A percentile compares a stretch with the other conserved stretches of the same genome.
These are phyloP conservation scores for Trogon melanurus DNA, from an alignment of 2,113 vertebrate species.

Conservation along the genomic window DNA sequence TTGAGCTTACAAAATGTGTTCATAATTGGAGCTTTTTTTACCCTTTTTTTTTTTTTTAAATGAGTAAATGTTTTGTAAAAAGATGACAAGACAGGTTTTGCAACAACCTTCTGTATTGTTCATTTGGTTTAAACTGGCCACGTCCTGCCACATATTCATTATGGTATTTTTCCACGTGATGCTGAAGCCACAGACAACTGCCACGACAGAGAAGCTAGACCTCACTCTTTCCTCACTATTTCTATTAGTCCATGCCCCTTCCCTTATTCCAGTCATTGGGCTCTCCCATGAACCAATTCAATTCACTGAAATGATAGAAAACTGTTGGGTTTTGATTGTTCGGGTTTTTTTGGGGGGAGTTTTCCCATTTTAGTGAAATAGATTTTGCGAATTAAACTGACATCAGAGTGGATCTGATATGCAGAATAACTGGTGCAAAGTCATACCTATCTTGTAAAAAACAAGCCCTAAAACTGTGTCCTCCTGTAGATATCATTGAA, in stretches of 20 bases:
- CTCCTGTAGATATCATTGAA: not conserved
- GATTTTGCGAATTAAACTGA: not conserved
- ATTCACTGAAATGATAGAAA: not conserved
- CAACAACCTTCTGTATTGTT: not conserved
- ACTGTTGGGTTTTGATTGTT: not conserved
- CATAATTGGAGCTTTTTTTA: not conserved
- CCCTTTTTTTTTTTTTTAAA: not conserved
- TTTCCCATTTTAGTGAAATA: not conserved
- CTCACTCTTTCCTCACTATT: not conserved
- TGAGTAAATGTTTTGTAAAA: not conserved
- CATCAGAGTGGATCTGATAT: not conserved
- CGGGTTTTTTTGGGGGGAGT: rapidly evolving
- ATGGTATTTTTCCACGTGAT: not conserved
- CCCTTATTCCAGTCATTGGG: not conserved
- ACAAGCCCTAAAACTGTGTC: not conserved
- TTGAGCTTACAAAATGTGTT: not conserved
- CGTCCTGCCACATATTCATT: not conserved
- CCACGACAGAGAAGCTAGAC: not conserved
- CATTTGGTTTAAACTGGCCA: not conserved
- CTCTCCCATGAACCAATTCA: not conserved
- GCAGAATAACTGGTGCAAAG: not conserved
- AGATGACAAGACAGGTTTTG: not conserved
- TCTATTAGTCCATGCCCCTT: not conserved
- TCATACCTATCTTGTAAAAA: not conserved
- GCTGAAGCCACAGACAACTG: not conserved